Conservation (phyloP, 2,888 invertebrate genomes). For the Lepeophtheirus nordmannii region DNA sequence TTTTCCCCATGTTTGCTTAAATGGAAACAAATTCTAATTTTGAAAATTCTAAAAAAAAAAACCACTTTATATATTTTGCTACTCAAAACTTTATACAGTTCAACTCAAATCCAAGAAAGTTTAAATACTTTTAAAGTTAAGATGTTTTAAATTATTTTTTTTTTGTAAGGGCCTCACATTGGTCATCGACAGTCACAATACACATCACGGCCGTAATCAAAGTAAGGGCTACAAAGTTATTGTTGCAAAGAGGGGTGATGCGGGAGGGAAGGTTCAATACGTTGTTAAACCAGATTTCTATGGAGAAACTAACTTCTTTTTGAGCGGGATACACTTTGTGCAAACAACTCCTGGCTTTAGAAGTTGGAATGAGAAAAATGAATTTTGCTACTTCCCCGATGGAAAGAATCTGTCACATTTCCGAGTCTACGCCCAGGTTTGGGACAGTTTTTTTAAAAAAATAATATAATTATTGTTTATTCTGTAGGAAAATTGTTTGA, state of each 20-base stretch:
- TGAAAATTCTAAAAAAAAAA: too few relatives aligned
- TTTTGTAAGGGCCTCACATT: neutral
- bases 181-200: neutral
- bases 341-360: conserved; percentile 8
- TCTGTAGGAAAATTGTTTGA: neutral
- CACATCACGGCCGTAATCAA: neutral
- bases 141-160: neutral
- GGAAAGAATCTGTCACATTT: conserved; percentile 6
- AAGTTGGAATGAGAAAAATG: conserved; percentile 10
- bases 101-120: too few relatives aligned
- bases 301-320: conserved; percentile 6
- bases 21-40: too few relatives aligned
- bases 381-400: conserved; percentile 15
- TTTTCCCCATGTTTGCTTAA: too few relatives aligned
- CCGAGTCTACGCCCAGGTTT: conserved; percentile 10
- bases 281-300: conserved; percentile 1
- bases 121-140: too few relatives aligned
- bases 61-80: too few relatives aligned
- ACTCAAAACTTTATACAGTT: too few relatives aligned
- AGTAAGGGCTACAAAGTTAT: conserved; percentile 11
- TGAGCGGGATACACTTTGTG: conserved; percentile 13
- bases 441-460: neutral
- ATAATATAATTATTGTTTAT: too few relatives aligned
- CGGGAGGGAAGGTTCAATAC: conserved; percentile 4
- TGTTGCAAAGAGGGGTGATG: conserved; percentile 1